Base-by-base conservation (phyloP, 1,140 invertebrate species). In the Pachyrhynchus sulphureomaculatus region DNA sequence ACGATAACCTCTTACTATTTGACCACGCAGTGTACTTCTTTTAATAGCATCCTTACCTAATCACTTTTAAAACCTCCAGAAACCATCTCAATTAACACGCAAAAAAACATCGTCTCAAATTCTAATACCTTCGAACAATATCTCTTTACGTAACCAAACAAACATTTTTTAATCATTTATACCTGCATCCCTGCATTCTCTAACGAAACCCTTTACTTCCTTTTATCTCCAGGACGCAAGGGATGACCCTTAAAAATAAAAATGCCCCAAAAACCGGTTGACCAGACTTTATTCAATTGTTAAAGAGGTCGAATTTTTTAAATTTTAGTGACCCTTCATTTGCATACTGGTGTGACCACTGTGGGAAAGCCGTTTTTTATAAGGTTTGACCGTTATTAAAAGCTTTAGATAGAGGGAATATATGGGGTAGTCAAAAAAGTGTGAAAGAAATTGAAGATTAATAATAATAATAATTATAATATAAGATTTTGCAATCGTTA, bases 291-390 rank as follows among this genome's bases (percentile, higher is more conserved):
- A 6, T 29, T 13, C 24, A 4, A 12, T 32, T 4, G 24, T 32
- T 5, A 23, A 5, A 23, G 12, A 17, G 17, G 36, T 18, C 20
- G 23, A 23, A 49, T 48, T 58, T 58, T 58, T 48, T 47, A 36
- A 58, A 58, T 32, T 32, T 48, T 37, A 52, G 33, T 62, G 62
- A 64, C 62, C 62, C 62, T 41, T 64, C 33, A 64, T 64, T 64
- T 64, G 62, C 62, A 64, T 64, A 58, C 62, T 34, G 55, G 62
- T 59, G n/a, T 64, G 62, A 64, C 62, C 62, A 64, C 20, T 64
- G 54, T 64, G 62, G 34, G 62, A 62, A 62, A n/a, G n/a, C n/a
- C n/a, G n/a, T n/a, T n/a, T 17, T 41, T 41, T 41, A 41, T 13
- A 32, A 9, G 44, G 29, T 26, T 47, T 15, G 15, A 26, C 24